Conservation (phyloP, 2,888 invertebrate genomes). For the Oscheius sp. region DNA sequence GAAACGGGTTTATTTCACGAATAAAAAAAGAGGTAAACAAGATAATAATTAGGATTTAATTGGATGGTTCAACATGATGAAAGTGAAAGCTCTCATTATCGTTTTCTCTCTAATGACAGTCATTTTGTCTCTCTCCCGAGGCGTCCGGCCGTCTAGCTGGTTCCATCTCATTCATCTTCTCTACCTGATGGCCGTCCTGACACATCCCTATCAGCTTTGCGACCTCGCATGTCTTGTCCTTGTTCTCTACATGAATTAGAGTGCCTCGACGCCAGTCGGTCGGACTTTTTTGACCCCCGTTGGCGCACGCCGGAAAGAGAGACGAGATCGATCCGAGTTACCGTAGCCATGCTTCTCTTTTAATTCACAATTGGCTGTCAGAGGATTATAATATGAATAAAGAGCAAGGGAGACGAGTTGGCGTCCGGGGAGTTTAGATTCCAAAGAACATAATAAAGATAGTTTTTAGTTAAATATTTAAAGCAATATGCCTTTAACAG, state of each 20-base stretch:
- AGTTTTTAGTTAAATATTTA: too few relatives aligned
- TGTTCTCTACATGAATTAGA: constrained; percentile 12
- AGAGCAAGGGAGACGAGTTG: constrained; percentile 1
- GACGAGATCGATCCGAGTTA: constrained; percentile 14
- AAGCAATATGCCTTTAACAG: too few relatives aligned
- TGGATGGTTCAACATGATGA: too few relatives aligned
- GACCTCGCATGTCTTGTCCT: constrained; percentile 11
- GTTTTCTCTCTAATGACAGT: neutral
- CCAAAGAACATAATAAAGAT: neutral
- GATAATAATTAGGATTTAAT: too few relatives aligned
- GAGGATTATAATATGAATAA: constrained; percentile 23
- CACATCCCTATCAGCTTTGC: neutral
- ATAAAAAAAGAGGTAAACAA: neutral
- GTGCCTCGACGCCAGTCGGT: constrained; percentile 20
- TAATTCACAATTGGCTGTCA: constrained; percentile 12
- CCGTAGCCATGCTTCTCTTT: constrained; percentile 10
- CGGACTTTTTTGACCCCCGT: constrained; percentile 5
- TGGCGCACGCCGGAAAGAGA: constrained; percentile 5
- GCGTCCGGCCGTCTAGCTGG: constrained; percentile 25
- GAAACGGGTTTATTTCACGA: neutral
- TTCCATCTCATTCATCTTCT: constrained; percentile 7
- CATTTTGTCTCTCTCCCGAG: constrained; percentile 25
- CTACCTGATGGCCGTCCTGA: neutral
- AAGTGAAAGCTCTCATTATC: too few relatives aligned
- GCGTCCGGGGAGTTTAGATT: constrained; percentile 10